These are phyloP conservation scores for Miniopterus natalensis DNA, from an alignment of 2,113 vertebrate genomes.

Conservation along the genomic window DNA sequence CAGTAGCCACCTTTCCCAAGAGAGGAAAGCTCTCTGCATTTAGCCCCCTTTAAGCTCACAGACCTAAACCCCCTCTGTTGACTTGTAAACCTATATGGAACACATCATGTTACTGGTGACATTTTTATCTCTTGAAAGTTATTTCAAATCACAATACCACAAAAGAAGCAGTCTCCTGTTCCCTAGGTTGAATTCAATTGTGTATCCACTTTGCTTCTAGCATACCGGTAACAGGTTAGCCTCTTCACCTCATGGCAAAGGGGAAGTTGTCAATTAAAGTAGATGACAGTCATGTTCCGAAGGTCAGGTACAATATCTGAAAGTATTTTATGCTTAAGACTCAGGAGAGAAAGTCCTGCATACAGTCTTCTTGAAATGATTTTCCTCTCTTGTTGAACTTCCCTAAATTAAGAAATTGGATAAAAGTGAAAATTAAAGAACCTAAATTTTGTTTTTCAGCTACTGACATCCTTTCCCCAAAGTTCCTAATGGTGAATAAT, in stretches of 20 bases:
- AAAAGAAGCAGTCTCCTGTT: background rate
- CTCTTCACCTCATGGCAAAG: slow-evolving; percentile 49
- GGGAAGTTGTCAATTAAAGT: slow-evolving; percentile 7
- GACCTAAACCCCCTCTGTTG: background rate
- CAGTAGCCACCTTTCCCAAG: background rate
- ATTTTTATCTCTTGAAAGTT: slow-evolving; percentile 40
- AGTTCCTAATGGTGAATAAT: background rate
- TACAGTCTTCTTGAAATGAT: background rate
- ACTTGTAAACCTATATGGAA: background rate
- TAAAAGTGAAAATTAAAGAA: background rate
- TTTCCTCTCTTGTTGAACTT: background rate
- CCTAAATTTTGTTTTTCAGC: background rate
- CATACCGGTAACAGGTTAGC: background rate
- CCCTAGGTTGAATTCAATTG: background rate
- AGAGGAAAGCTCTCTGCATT: background rate
- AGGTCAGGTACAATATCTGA: slow-evolving; percentile 49
- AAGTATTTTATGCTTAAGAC: background rate
- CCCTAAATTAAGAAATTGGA: slow-evolving; percentile 4
- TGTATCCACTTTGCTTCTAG: background rate
- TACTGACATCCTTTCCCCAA: background rate
- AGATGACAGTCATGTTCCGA: slow-evolving; percentile 36
- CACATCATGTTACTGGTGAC: background rate
- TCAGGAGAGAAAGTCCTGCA: background rate
- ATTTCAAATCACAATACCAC: slow-evolving; percentile 6
- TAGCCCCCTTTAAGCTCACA: background rate